Evolutionary conservation across 2,888 invertebrate species (phyloP).

Genomic region (Calliopum simillimum): DNA sequence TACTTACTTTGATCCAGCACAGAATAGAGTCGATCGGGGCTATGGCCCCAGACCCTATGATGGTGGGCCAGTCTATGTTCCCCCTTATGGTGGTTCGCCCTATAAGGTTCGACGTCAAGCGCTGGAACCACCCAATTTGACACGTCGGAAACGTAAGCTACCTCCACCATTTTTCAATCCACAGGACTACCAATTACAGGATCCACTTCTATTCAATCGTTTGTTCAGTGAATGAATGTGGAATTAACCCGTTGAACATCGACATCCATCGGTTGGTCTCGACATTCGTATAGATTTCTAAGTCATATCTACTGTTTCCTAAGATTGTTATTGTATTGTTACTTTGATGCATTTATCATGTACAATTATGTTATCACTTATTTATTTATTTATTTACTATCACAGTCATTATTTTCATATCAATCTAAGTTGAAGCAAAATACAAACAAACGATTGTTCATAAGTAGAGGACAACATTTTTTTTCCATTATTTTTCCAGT

Average conservation of each 20-base stretch:
- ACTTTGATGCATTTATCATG: too few relatives aligned
- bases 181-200: conserved; percentile 57
- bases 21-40: conserved; percentile 42
- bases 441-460: too few relatives aligned
- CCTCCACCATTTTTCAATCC: conserved; percentile 25
- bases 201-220: conserved; percentile 58
- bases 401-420: neutral
- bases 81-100: conserved; percentile 21
- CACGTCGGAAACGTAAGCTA: conserved; percentile 27
- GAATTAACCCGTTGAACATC: neutral
- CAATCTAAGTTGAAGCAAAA: neutral
- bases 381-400: too few relatives aligned
- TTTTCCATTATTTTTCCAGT: too few relatives aligned
- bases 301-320: conserved; percentile 48
- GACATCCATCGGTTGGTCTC: neutral
- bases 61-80: conserved; percentile 36
- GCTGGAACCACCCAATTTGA: conserved; percentile 21
- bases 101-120: conserved; percentile 58
- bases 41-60: conserved; percentile 6
- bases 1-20: conserved; percentile 57
- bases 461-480: too few relatives aligned
- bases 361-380: too few relatives aligned
- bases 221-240: conserved; percentile 43
- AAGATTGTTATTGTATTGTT: too few relatives aligned
- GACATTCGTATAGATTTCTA: conserved; percentile 52